These are phyloP conservation scores for Thereva unica DNA, from an alignment of 2,888 invertebrate genomes.

Conservation along the genomic window DNA sequence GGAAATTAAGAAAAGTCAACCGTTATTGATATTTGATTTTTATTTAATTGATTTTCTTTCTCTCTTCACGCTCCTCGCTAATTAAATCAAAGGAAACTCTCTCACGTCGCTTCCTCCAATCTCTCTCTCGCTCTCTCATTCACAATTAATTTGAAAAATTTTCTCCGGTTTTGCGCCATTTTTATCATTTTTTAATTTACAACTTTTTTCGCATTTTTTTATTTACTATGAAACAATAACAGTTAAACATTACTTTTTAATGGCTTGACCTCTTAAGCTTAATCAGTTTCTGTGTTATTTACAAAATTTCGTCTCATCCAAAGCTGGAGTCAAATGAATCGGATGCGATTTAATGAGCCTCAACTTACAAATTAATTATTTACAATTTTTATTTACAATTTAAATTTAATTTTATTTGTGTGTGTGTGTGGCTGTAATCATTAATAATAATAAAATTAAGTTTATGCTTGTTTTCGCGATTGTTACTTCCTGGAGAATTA, in stretches of 20 bases:
- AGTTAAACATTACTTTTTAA: constrained; percentile 5
- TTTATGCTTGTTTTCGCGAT: too few species aligned
- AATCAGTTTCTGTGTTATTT: constrained; percentile 13
- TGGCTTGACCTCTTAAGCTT: constrained; percentile 17
- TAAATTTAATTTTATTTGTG: not conserved
- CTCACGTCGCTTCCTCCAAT: too few species aligned
- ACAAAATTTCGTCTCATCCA: constrained; percentile 10
- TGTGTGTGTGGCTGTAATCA: not conserved
- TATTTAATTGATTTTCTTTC: constrained; percentile 5
- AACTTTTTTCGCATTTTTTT: not conserved
- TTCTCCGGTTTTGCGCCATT: not conserved
- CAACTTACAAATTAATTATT: constrained; percentile 22
- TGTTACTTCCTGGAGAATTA: too few species aligned
- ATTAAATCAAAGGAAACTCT: too few species aligned
- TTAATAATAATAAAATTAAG: not conserved
- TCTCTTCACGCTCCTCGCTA: too few species aligned
- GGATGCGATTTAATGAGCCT: constrained; percentile 6
- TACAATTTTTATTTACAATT: constrained; percentile 21
- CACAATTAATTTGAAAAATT: constrained; percentile 23
- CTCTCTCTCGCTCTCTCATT: constrained; percentile 4
- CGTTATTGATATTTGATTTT: constrained; percentile 1
- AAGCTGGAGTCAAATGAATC: constrained; percentile 2
- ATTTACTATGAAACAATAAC: not conserved
- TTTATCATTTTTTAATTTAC: constrained; percentile 13
- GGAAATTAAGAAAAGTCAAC: constrained; percentile 26